Conservation (phyloP, 2,113 vertebrate species). For the Toxotes chatareus region DNA sequence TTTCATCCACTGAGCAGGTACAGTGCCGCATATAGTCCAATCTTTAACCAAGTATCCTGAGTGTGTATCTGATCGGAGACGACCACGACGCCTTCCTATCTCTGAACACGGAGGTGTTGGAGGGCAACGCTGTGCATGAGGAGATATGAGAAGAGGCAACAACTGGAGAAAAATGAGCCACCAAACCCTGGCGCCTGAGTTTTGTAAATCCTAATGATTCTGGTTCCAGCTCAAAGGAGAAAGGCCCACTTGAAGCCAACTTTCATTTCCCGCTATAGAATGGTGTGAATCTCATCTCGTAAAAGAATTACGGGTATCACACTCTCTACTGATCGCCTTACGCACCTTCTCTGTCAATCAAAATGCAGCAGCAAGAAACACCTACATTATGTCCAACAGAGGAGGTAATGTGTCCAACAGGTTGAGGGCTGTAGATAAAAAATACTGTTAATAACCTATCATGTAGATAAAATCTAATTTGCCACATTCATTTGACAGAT, state of each 20-base stretch:
- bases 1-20: slow-evolving; percentile 49
- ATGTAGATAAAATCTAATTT: slow-evolving; percentile 32
- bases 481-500: slow-evolving; percentile 1
- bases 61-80: slow-evolving; percentile 66
- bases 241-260: slow-evolving; percentile 66
- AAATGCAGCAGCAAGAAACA: slow-evolving; percentile 30
- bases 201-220: slow-evolving; percentile 79
- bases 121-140: slow-evolving; percentile 59
- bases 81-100: slow-evolving; percentile 53
- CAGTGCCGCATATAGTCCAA: slow-evolving; percentile 33
- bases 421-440: slow-evolving; percentile 7
- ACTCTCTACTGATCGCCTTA: slow-evolving; percentile 33
- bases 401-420: not conserved
- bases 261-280: slow-evolving; percentile 74
- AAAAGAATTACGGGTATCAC: slow-evolving; percentile 67
- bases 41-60: slow-evolving; percentile 52
- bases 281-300: slow-evolving; percentile 74
- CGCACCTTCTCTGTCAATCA: slow-evolving; percentile 49
- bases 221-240: slow-evolving; percentile 70
- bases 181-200: slow-evolving; percentile 49
- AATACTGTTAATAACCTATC: slow-evolving; percentile 21
- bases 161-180: slow-evolving; percentile 74
- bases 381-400: not conserved
- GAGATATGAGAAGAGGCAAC: slow-evolving; percentile 65
- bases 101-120: slow-evolving; percentile 62